Evolutionary conservation across 2,113 vertebrate species (phyloP).

Genomic region (Suricata suricatta): DNA sequence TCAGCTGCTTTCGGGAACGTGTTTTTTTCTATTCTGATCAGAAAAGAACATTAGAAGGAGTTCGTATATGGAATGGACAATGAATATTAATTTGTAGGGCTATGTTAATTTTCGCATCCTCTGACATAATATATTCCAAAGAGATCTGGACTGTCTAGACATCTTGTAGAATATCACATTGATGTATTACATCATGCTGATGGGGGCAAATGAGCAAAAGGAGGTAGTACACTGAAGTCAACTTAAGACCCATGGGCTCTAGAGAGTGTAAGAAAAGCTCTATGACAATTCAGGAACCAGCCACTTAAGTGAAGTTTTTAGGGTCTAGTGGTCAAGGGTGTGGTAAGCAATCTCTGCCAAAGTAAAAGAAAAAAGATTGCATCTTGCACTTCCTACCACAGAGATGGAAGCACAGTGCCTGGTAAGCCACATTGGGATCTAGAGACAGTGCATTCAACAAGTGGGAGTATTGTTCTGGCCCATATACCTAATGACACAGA

Average conservation of each 20-base stretch:
- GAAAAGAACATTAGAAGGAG: background rate
- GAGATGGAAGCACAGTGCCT: background rate
- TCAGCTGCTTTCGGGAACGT: background rate
- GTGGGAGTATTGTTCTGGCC: background rate
- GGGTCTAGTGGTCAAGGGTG: background rate
- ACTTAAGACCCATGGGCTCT: background rate
- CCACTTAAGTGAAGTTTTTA: background rate
- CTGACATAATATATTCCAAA: background rate
- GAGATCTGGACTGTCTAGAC: background rate
- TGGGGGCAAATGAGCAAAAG: background rate
- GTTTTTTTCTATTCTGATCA: background rate
- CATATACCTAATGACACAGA: background rate
- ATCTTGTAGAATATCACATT: background rate
- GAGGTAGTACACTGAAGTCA: background rate
- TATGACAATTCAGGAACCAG: background rate
- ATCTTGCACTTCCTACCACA: background rate
- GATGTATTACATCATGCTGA: background rate
- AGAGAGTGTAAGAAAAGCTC: background rate
- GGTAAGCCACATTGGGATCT: background rate
- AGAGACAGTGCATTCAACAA: background rate
- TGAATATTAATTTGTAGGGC: background rate
- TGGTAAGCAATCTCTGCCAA: background rate
- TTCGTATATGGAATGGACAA: background rate
- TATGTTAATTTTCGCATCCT: background rate
- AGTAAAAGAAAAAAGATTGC: background rate